phyloP scores from a whole-genome alignment of 2,113 vertebrate genomes.

The Dermatemys mawii region DNA sequence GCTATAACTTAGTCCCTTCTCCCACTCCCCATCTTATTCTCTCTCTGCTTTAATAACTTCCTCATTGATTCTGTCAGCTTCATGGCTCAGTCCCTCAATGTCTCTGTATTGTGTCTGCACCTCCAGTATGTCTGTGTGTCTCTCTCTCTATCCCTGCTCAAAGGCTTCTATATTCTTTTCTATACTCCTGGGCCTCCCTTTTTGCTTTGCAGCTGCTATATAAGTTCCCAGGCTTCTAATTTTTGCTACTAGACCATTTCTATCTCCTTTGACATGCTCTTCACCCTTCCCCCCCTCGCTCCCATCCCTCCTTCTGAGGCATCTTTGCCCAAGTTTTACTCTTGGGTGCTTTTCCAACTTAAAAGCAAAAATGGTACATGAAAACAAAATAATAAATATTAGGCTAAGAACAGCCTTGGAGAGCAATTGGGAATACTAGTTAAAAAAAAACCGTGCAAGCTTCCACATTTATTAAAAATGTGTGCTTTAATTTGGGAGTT shows the following conservation, averaged over 20 bases:
- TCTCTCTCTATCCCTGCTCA: background rate
- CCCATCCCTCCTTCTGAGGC: background rate
- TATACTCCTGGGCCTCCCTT: background rate
- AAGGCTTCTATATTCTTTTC: background rate
- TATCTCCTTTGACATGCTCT: background rate
- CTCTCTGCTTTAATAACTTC: background rate
- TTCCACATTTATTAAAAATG: background rate
- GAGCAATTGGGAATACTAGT: background rate
- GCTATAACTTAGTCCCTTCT: background rate
- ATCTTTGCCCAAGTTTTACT: background rate
- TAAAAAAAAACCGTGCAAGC: background rate
- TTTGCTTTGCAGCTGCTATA: background rate
- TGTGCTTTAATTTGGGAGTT: background rate
- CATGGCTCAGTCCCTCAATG: background rate
- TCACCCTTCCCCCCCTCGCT: background rate
- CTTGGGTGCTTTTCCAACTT: background rate
- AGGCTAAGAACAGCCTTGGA: rapidly evolving
- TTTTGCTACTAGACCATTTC: background rate
- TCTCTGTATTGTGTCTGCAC: background rate
- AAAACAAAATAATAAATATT: background rate
- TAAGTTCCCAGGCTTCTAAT: background rate
- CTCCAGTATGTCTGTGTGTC: background rate
- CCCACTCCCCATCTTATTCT: background rate
- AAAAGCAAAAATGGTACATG: background rate
- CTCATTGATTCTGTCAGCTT: background rate